phyloP scores from a whole-genome alignment of 2,113 vertebrate species.

The Tonatia bakeri region DNA sequence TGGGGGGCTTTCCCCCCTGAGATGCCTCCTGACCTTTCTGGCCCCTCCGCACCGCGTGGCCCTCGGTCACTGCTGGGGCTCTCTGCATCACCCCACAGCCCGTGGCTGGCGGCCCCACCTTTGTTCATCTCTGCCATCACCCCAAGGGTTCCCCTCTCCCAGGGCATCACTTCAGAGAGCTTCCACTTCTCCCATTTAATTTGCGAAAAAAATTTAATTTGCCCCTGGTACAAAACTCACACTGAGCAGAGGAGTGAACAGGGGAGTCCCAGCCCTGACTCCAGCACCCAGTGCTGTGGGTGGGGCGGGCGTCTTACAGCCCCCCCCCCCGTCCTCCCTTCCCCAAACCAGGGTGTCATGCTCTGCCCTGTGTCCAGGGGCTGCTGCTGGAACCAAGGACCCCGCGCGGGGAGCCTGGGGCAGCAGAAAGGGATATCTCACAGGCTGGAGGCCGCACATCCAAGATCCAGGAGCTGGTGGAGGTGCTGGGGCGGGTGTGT shows the following conservation, averaged over 20 bases:
- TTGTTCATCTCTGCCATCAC: not conserved
- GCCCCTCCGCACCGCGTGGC: not conserved
- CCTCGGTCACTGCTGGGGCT: not conserved
- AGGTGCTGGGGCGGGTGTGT: not conserved
- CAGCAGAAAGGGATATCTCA: not conserved
- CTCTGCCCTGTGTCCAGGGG: not conserved
- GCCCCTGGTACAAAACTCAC: not conserved
- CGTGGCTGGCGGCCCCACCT: accelerated
- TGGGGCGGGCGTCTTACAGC: no score
- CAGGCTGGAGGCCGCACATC: not conserved
- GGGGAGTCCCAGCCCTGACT: not conserved
- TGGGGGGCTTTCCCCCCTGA: not conserved
- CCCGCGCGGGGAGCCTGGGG: accelerated
- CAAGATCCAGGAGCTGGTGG: not conserved
- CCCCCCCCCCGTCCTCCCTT: not conserved
- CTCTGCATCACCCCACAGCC: not conserved
- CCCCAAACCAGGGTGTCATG: not conserved
- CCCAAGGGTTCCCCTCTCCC: not conserved
- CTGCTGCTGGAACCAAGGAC: accelerated
- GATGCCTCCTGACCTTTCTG: not conserved
- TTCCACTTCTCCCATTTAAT: not conserved
- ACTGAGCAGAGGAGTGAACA: accelerated
- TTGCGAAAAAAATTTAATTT: not conserved
- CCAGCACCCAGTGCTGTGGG: not conserved
- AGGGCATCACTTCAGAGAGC: not conserved